A percentile compares a stretch with the other conserved stretches of the same genome.
phyloP scores from a whole-genome alignment of 1,140 invertebrate species.

The Rhopalosiphum padi region DNA sequence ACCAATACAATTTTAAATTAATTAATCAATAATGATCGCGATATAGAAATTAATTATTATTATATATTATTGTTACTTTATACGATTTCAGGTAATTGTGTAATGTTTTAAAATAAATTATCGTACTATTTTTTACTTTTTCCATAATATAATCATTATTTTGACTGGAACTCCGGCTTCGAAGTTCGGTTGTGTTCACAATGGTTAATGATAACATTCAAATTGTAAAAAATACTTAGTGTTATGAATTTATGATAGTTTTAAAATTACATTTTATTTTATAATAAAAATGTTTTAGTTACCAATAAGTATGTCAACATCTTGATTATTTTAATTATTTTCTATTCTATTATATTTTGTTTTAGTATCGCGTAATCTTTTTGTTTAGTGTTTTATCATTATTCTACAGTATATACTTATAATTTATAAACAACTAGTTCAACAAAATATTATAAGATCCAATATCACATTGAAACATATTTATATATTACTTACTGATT shows the following conservation, averaged over 20 bases:
- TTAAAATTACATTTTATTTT: neutral
- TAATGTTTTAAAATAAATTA: neutral
- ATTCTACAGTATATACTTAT: too few relatives aligned
- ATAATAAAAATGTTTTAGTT: neutral
- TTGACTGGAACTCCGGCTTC: neutral
- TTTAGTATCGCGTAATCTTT: too few relatives aligned
- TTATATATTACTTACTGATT: neutral
- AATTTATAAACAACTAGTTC: too few relatives aligned
- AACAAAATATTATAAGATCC: too few relatives aligned
- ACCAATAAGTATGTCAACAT: neutral
- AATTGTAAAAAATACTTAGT: neutral
- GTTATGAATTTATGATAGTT: too few relatives aligned
- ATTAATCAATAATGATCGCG: too few relatives aligned
- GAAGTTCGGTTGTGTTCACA: neutral
- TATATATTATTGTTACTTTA: too few relatives aligned
- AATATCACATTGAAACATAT: too few relatives aligned
- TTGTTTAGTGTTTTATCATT: too few relatives aligned
- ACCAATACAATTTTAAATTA: neutral
- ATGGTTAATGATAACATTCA: neutral
- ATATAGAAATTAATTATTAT: neutral
- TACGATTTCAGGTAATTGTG: neutral
- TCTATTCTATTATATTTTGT: too few relatives aligned
- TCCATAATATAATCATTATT: neutral
- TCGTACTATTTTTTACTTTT: neutral
- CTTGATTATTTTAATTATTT: neutral